These are phyloP conservation scores for Hyposoter dolosus DNA, from an alignment of 2,888 invertebrate species.

Conservation along the genomic window DNA sequence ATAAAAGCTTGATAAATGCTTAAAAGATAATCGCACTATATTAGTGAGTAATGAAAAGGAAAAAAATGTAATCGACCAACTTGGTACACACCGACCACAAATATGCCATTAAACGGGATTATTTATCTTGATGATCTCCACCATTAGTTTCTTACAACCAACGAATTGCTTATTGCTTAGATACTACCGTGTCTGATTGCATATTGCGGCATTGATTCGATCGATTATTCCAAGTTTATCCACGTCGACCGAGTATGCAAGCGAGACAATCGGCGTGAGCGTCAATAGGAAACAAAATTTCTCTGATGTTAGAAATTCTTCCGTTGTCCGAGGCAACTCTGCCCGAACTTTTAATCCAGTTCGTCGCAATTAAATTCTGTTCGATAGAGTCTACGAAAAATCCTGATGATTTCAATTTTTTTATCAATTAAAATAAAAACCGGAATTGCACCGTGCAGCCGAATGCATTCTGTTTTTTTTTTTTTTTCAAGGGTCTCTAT, in stretches of 20 bases:
- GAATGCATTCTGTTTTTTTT: background rate
- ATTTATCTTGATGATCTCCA: conserved; percentile 53
- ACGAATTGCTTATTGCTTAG: conserved; percentile 56
- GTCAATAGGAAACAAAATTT: conserved; percentile 41
- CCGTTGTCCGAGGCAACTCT: background rate
- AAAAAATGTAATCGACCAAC: conserved; percentile 18
- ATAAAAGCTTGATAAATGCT: background rate
- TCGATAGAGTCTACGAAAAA: background rate
- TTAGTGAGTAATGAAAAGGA: background rate
- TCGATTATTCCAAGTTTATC: background rate
- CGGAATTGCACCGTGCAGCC: background rate
- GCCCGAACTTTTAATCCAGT: background rate
- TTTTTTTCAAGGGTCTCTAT: background rate
- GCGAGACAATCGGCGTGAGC: conserved; percentile 56
- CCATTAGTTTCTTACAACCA: conserved; percentile 61
- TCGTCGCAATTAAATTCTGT: background rate
- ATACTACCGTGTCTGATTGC: conserved; percentile 51
- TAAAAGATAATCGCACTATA: background rate
- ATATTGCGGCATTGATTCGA: conserved; percentile 25
- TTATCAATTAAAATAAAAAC: background rate
- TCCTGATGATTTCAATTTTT: background rate
- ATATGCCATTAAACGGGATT: conserved; percentile 57
- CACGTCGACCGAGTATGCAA: conserved; percentile 40
- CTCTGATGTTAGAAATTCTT: conserved; percentile 1
- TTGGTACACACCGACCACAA: conserved; percentile 61